phyloP scores from a whole-genome alignment of 2,797 vertebrate genomes.

The Limnodromus scolopaceus region DNA sequence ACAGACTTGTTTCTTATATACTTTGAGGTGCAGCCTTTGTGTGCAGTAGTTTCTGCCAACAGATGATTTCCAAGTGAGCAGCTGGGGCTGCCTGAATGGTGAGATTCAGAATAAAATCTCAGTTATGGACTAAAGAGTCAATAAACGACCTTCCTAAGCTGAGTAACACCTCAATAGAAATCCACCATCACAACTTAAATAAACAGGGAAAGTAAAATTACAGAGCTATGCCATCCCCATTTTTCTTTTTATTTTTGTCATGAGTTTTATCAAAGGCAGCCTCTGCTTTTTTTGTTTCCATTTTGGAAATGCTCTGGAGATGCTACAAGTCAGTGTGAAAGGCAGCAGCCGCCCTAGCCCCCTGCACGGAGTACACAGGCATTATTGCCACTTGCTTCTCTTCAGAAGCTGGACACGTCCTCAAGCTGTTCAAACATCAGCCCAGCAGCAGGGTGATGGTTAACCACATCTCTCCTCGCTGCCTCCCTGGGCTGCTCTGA shows the following conservation, averaged over 20 bases:
- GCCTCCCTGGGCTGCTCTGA: neutral
- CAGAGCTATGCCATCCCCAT: neutral
- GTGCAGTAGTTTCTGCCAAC: neutral
- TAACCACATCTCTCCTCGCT: neutral
- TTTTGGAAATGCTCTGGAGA: neutral
- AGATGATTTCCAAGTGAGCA: neutral
- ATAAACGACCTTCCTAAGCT: neutral
- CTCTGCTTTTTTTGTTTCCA: neutral
- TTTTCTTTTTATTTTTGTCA: neutral
- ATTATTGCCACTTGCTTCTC: neutral
- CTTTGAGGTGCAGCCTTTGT: accelerated
- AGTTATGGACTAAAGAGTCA: neutral
- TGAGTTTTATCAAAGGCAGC: neutral
- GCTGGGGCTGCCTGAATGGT: neutral
- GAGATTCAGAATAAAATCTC: neutral
- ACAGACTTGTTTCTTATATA: neutral
- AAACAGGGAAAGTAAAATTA: neutral
- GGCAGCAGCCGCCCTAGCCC: neutral
- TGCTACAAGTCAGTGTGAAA: neutral
- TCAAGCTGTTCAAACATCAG: neutral
- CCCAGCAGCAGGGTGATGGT: neutral
- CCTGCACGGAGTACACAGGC: accelerated
- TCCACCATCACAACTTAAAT: neutral
- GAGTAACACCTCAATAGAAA: neutral
- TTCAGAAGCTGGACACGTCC: neutral